These are phyloP conservation scores for Nomada flava DNA, from an alignment of 2,888 invertebrate species.

Conservation along the genomic window DNA sequence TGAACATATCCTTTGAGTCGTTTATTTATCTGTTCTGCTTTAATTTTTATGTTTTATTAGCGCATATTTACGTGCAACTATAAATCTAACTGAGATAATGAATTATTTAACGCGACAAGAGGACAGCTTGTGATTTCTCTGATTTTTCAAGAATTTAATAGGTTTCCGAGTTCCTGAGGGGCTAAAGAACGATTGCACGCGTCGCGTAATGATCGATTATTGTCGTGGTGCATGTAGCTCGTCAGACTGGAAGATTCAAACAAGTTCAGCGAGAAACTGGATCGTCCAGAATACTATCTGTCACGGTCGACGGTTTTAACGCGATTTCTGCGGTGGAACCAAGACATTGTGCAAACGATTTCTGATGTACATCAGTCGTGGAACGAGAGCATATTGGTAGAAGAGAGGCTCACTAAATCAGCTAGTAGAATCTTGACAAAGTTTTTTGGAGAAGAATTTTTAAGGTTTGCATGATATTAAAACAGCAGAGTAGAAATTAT, in stretches of 20 bases:
- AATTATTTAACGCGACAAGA: not conserved
- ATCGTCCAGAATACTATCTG: slow-evolving; percentile 65
- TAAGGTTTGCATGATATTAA: too few species aligned
- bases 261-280: slow-evolving; percentile 66
- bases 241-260: slow-evolving; percentile 59
- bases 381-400: slow-evolving; percentile 49
- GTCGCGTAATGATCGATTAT: slow-evolving; percentile 63
- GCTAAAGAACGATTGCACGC: slow-evolving; percentile 46
- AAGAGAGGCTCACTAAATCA: slow-evolving; percentile 41
- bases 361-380: slow-evolving; percentile 54
- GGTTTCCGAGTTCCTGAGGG: slow-evolving; percentile 20
- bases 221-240: slow-evolving; percentile 47
- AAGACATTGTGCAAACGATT: slow-evolving; percentile 63
- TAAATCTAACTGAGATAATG: not conserved
- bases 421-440: slow-evolving; percentile 35
- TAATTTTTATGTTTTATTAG: too few species aligned
- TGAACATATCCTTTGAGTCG: too few species aligned
- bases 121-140: not conserved
- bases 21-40: too few species aligned
- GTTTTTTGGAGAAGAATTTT: too few species aligned
- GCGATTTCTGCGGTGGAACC: slow-evolving; percentile 64
- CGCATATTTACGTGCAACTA: not conserved
- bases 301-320: slow-evolving; percentile 69
- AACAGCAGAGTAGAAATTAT: too few species aligned
- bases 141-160: slow-evolving; percentile 27